phyloP scores from a whole-genome alignment of 1,140 invertebrate genomes.

The Diorhabda carinulata region DNA sequence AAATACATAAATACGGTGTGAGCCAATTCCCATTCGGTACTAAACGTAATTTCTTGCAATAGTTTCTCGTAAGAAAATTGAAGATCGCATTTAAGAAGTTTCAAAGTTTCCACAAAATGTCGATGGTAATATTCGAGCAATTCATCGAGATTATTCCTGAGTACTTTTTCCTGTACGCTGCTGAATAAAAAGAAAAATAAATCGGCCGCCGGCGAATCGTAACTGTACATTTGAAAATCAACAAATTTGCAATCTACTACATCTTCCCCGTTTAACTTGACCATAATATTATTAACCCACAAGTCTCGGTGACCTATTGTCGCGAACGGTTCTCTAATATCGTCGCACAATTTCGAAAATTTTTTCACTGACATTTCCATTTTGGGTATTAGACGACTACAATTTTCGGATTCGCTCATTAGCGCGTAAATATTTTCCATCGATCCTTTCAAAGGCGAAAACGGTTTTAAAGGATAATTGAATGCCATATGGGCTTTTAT shows the following conservation, averaged over 20 bases:
- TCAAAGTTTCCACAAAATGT: slow-evolving; percentile 41
- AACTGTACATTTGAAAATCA: slow-evolving; percentile 59
- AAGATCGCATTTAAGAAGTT: slow-evolving; percentile 17
- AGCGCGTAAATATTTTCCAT: slow-evolving; percentile 30
- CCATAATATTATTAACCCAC: slow-evolving; percentile 62
- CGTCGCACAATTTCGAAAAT: slow-evolving; percentile 19
- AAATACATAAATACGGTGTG: slow-evolving; percentile 19
- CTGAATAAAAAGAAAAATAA: slow-evolving; percentile 56
- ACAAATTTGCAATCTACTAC: slow-evolving; percentile 55
- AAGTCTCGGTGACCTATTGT: slow-evolving; percentile 58
- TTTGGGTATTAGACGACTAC: slow-evolving; percentile 24
- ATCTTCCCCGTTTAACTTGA: slow-evolving; percentile 29
- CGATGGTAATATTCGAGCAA: slow-evolving; percentile 52
- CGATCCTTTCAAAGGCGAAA: slow-evolving; percentile 31
- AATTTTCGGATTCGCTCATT: slow-evolving; percentile 35
- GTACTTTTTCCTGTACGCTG: slow-evolving; percentile 48
- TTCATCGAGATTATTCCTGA: slow-evolving; percentile 48
- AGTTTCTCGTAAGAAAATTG: slow-evolving; percentile 22
- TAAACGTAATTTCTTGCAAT: slow-evolving; percentile 22
- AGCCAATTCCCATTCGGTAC: slow-evolving; percentile 5
- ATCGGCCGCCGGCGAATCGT: slow-evolving; percentile 53
- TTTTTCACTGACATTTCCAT: slow-evolving; percentile 22
- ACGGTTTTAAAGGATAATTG: slow-evolving; percentile 16
- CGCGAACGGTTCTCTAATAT: slow-evolving; percentile 48
- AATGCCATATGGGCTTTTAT: slow-evolving; percentile 43